Evolutionary conservation across 2,888 invertebrate genomes (phyloP), one percentile per base, ranked within the genome.

Genomic region (Therioaphis trifolii): DNA sequence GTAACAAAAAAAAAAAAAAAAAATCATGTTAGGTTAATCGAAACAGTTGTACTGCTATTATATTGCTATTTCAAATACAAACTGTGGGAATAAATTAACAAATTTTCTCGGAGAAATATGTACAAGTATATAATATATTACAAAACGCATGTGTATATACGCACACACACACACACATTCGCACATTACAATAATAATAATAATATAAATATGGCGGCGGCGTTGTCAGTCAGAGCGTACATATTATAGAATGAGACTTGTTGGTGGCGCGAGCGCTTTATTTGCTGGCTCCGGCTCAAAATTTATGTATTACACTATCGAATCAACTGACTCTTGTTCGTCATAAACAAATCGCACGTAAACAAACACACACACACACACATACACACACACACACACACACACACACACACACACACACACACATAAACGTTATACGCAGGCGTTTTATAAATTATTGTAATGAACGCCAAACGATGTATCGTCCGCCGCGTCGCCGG

Each of bases 301-400:
- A 79, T 78, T 24, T 78, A 78, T 79, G 35, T 61, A 61, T 77
- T 77, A 77, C 61, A 12, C 58, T 21, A 49, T 46, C 58, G 80
- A 27, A 71, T 58, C 71, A 43, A 46, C n/a, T 55, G 69, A 27
- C 71, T 69, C 80, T 71, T 80, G 71, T 80, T 71, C 80, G 80
- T 80, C 80, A 80, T 80, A 71, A 80, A 80, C 80, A 71, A 80
- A 80, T 80, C 71, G 24, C 24, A 27, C 24, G 0, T 55, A 12
- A 24, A 5, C n/a, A 11, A 49, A 29, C 49, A n/a, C 43, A 24
- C 43, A 2, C 68, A 5, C 27, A 35, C 35, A 14, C 66, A 27
- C 63, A 27, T 15, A 63, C 58, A 2, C 58, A 58, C 58, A 58
- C 58, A n/a, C n/a, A 52, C 72, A 7, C 72, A 21, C 21, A 14